Conservation (phyloP, 2,888 invertebrate species). For the Phalangium opilio region DNA sequence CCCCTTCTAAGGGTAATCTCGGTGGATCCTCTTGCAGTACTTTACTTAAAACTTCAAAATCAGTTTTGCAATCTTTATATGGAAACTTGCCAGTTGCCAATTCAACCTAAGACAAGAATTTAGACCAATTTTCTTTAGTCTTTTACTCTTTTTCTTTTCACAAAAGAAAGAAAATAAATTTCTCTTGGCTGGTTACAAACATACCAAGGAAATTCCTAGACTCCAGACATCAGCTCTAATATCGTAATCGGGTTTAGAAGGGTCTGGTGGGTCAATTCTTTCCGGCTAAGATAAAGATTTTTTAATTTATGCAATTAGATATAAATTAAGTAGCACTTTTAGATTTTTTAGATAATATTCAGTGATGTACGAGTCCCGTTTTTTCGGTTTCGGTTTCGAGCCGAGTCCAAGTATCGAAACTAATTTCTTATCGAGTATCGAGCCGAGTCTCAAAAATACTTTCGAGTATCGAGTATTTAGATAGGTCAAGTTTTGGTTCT, state of each 20-base stretch:
- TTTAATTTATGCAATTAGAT: too few relatives aligned
- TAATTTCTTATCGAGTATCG: too few relatives aligned
- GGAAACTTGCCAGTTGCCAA: conserved; percentile 93
- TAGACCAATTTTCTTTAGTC: neutral
- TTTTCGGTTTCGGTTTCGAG: too few relatives aligned
- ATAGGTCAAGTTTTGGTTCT: too few relatives aligned
- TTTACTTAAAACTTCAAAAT: conserved; percentile 90
- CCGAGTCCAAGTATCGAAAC: too few relatives aligned
- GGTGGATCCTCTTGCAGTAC: conserved; percentile 83
- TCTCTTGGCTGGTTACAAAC: neutral
- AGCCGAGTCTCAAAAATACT: too few relatives aligned
- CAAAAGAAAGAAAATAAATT: neutral
- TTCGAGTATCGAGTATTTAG: too few relatives aligned
- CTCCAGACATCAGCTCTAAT: conserved; percentile 99
- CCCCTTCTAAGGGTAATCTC: conserved; percentile 43
- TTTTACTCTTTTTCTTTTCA: neutral
- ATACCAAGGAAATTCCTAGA: conserved; percentile 72
- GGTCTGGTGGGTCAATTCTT: conserved; percentile 85
- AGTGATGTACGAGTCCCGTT: too few relatives aligned
- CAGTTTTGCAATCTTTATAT: conserved; percentile 81
- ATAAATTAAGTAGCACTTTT: too few relatives aligned
- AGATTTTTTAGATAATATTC: too few relatives aligned
- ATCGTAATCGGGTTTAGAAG: conserved; percentile 87
- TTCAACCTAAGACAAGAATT: conserved; percentile 46
- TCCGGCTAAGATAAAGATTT: conserved; percentile 91